These are phyloP conservation scores for Megalops cyprinoides DNA, from an alignment of 2,797 vertebrate species.

Conservation along the genomic window DNA sequence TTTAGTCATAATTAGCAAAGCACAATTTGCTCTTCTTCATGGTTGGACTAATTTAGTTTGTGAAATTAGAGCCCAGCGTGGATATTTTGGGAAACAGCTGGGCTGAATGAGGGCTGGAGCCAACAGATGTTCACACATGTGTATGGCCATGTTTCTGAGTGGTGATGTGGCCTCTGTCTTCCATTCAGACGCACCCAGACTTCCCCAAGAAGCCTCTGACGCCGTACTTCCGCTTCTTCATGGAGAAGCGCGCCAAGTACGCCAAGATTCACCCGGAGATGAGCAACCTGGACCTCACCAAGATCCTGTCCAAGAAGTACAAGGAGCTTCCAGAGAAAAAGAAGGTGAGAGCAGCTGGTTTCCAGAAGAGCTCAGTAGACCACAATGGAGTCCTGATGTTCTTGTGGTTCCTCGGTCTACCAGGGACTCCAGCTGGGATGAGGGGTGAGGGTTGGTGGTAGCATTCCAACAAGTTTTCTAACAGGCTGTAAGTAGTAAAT, in stretches of 20 bases:
- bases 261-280: constrained; percentile 83
- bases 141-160: neutral
- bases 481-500: too few species aligned
- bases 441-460: too few species aligned
- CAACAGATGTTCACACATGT: neutral
- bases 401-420: neutral
- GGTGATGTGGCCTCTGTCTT: neutral
- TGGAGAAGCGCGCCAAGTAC: constrained; percentile 83
- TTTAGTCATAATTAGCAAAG: too few species aligned
- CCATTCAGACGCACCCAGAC: constrained; percentile 76
- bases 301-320: constrained; percentile 83
- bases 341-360: constrained; percentile 62
- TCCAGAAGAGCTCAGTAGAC: neutral
- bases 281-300: constrained; percentile 83
- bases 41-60: too few species aligned
- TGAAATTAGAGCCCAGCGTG: too few species aligned
- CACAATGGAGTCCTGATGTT: neutral
- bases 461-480: neutral
- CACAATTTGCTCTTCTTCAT: too few species aligned
- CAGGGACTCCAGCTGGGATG: too few species aligned
- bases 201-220: constrained; percentile 82
- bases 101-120: too few species aligned
- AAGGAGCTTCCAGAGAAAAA: constrained; percentile 81
- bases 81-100: too few species aligned
- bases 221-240: constrained; percentile 81